Percentiles rank a stretch among this genome's conserved stretches.
Evolutionary conservation across 2,113 vertebrate species (phyloP).

Genomic region (Montifringilla adamsi): DNA sequence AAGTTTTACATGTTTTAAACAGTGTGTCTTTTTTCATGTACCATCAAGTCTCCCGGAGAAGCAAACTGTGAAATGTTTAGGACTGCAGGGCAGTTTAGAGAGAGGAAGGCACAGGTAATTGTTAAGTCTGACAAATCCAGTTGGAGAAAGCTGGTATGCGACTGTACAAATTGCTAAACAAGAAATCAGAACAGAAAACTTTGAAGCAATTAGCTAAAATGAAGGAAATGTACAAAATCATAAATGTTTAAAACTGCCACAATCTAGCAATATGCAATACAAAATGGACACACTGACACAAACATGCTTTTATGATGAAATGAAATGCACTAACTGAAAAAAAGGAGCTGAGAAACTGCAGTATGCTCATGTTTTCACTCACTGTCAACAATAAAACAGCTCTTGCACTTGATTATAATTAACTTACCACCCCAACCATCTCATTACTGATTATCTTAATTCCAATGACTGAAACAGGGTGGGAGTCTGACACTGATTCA

Average conservation of each 20-base stretch:
- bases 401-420: slow-evolving; percentile 35
- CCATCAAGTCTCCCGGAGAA: background rate
- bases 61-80: slow-evolving; percentile 11
- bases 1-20: slow-evolving; percentile 21
- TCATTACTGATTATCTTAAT: slow-evolving; percentile 49
- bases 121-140: slow-evolving; percentile 25
- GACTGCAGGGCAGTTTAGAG: slow-evolving; percentile 9
- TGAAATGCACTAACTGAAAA: background rate
- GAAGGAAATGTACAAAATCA: background rate
- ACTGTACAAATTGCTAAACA: background rate
- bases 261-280: background rate
- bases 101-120: slow-evolving; percentile 19
- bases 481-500: slow-evolving; percentile 23
- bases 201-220: background rate
- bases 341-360: background rate
- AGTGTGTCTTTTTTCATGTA: background rate
- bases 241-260: background rate
- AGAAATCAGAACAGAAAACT: background rate
- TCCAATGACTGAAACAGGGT: slow-evolving; percentile 25
- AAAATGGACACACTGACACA: background rate
- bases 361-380: background rate
- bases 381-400: background rate
- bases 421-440: slow-evolving; percentile 37
- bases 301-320: background rate
- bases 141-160: background rate